Percentiles rank a stretch among this genome's conserved stretches.
These are phyloP conservation scores for Apostichopus parvimensis DNA, from an alignment of 35 echinoderm and acorn worm genomes.

Conservation along the genomic window DNA sequence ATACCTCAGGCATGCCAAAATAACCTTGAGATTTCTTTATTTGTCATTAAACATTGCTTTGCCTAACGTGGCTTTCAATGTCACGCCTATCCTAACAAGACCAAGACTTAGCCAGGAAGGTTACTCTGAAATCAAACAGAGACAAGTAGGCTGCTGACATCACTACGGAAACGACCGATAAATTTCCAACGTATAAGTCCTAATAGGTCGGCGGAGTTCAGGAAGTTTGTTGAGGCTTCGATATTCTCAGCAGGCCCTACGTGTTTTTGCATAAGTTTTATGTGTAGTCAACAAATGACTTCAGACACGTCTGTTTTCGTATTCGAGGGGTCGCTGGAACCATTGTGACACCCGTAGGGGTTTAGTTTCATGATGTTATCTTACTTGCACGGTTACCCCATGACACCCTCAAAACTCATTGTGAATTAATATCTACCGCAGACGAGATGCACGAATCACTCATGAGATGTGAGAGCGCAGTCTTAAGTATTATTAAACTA, in stretches of 20 bases:
- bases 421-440: too few relatives aligned
- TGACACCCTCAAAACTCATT: too few relatives aligned
- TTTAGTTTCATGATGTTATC: not conserved
- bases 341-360: not conserved
- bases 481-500: too few relatives aligned
- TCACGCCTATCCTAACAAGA: not conserved
- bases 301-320: not conserved
- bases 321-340: not conserved
- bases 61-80: not conserved
- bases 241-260: not conserved
- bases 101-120: not conserved
- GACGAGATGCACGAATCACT: too few relatives aligned
- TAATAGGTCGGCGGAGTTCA: not conserved
- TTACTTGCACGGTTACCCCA: not conserved
- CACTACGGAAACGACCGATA: not conserved
- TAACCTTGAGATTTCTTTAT: too few relatives aligned
- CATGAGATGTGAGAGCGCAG: too few relatives aligned
- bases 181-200: not conserved
- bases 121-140: not conserved
- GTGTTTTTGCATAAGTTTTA: not conserved
- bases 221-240: not conserved
- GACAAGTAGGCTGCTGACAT: not conserved
- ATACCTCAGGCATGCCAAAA: too few relatives aligned
- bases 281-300: not conserved
- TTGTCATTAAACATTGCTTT: too few relatives aligned